These are phyloP conservation scores for Tinamus guttatus DNA, from an alignment of 2,113 vertebrate species.

Conservation along the genomic window DNA sequence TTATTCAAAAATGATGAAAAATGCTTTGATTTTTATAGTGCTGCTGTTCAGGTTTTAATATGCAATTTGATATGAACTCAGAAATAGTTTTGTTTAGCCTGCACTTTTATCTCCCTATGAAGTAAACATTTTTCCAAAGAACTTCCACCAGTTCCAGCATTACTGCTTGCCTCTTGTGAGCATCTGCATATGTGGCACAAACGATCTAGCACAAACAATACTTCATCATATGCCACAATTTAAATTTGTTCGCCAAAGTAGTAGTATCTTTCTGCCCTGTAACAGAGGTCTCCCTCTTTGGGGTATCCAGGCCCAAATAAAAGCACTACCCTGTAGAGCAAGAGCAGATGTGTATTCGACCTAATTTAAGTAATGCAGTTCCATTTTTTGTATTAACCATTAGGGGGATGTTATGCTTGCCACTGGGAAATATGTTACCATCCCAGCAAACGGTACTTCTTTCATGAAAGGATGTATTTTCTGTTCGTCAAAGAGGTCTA, in stretches of 20 bases:
- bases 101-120: not conserved
- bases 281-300: not conserved
- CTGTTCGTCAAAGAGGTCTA: not conserved
- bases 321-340: not conserved
- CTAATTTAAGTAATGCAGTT: not conserved
- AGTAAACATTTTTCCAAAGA: not conserved
- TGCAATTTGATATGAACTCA: not conserved
- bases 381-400: not conserved
- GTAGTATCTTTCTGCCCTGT: not conserved
- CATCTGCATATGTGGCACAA: not conserved
- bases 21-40: not conserved
- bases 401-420: accelerated
- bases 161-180: not conserved
- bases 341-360: not conserved
- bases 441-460: not conserved
- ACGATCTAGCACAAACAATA: not conserved
- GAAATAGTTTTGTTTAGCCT: not conserved
- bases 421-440: not conserved
- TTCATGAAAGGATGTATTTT: not conserved
- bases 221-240: not conserved
- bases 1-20: not conserved
- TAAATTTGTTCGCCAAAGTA: not conserved
- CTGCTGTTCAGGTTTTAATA: not conserved
- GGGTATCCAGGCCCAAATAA: not conserved
- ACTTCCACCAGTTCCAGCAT: not conserved